A percentile compares a stretch with the other conserved stretches of the same genome.
Conservation (phyloP, 1,140 invertebrate genomes). For the Melanaphis sacchari region DNA sequence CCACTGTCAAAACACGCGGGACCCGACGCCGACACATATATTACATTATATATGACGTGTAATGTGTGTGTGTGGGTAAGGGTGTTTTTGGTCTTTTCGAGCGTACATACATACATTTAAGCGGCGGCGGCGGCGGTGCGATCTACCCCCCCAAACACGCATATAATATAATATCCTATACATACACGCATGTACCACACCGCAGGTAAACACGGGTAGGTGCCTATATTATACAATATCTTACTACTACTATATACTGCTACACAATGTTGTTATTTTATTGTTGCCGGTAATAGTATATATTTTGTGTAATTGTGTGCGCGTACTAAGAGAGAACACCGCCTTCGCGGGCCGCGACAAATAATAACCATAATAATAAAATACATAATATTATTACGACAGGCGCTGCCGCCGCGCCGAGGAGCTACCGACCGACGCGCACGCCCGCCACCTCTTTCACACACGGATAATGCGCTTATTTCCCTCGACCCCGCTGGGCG, state of each 20-base stretch:
- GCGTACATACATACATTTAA: too few relatives aligned
- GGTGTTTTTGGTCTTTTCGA: slow-evolving; percentile 15
- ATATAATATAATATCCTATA: too few relatives aligned
- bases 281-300: not conserved
- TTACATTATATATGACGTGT: not conserved
- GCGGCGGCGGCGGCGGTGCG: not conserved
- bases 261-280: slow-evolving; percentile 11
- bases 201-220: not conserved
- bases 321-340: not conserved
- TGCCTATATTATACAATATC: not conserved
- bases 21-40: not conserved
- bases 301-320: slow-evolving; percentile 1
- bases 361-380: not conserved
- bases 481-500: not conserved
- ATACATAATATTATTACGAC: not conserved
- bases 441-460: not conserved
- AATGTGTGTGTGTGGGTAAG: not conserved
- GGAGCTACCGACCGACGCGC: not conserved
- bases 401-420: not conserved
- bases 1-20: slow-evolving; percentile 36
- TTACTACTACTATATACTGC: not conserved
- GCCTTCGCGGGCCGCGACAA: not conserved
- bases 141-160: too few relatives aligned
- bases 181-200: not conserved
- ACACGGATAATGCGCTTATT: slow-evolving; percentile 9